phyloP scores from a whole-genome alignment of 2,888 invertebrate species.

The Drosophila ezoana region DNA sequence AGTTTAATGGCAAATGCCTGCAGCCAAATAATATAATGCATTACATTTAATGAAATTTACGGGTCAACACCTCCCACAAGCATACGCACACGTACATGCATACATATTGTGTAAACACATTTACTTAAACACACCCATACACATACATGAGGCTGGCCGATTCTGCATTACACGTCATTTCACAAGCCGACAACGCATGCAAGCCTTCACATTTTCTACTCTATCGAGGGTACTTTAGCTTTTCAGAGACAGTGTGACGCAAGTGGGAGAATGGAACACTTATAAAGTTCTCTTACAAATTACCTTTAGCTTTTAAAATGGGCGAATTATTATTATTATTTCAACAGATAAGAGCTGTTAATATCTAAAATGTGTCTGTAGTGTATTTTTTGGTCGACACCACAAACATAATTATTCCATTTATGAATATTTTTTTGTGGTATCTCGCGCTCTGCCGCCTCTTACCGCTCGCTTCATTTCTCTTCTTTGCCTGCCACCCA shows the following conservation, averaged over 20 bases:
- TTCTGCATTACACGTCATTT: constrained; percentile 32
- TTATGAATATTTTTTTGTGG: constrained; percentile 4
- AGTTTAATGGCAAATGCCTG: constrained; percentile 38
- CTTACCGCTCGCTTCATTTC: constrained; percentile 3
- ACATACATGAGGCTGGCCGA: background rate
- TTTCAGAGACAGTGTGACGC: too few species aligned
- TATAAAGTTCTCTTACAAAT: too few species aligned
- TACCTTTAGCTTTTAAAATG: too few species aligned
- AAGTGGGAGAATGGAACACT: too few species aligned
- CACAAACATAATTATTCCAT: background rate
- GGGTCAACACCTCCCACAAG: constrained; percentile 57
- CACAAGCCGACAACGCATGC: constrained; percentile 17
- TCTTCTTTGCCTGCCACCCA: background rate
- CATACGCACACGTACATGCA: background rate
- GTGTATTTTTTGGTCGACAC: too few species aligned
- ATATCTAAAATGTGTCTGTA: too few species aligned
- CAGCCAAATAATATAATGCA: constrained; percentile 58
- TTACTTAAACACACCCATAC: background rate
- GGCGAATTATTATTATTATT: background rate
- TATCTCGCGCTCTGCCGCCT: constrained; percentile 13
- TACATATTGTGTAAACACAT: constrained; percentile 10
- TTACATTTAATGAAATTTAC: constrained; percentile 61
- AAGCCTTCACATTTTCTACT: constrained; percentile 29
- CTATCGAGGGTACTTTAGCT: background rate
- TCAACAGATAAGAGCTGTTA: background rate